A percentile compares a stretch with the other conserved stretches of the same genome.
Evolutionary conservation across 1,140 invertebrate genomes (phyloP).

Genomic region (Pantala flavescens): DNA sequence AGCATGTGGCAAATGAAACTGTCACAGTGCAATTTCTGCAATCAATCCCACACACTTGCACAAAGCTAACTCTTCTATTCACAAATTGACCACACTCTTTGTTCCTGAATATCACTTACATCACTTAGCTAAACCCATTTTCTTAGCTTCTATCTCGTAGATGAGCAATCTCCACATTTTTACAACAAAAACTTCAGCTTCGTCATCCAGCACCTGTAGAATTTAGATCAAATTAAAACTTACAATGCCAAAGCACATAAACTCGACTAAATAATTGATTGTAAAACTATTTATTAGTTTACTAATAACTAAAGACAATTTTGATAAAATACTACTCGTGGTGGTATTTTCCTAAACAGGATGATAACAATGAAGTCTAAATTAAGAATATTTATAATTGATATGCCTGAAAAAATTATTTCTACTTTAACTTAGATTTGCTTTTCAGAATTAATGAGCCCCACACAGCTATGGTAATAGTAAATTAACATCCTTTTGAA

Average conservation of each 20-base stretch:
- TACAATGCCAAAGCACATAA: background rate
- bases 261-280: no score
- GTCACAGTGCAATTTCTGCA: background rate
- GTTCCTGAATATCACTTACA: background rate
- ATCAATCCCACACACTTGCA: background rate
- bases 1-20: background rate
- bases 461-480: no score
- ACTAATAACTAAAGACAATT: no score
- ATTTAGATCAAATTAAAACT: conserved; percentile 21
- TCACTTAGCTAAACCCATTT: conserved; percentile 70
- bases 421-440: no score
- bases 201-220: conserved; percentile 90
- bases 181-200: conserved; percentile 98
- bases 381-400: no score
- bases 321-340: no score
- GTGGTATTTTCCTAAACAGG: no score
- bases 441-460: no score
- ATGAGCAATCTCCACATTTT: conserved; percentile 99
- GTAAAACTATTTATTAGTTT: no score
- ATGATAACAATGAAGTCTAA: no score
- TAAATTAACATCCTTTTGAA: no score
- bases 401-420: no score
- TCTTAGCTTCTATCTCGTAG: conserved; percentile 98
- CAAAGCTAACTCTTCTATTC: background rate
- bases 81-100: background rate